Evolutionary conservation across 2,888 invertebrate species (phyloP).

Genomic region (Acronicta aceris): DNA sequence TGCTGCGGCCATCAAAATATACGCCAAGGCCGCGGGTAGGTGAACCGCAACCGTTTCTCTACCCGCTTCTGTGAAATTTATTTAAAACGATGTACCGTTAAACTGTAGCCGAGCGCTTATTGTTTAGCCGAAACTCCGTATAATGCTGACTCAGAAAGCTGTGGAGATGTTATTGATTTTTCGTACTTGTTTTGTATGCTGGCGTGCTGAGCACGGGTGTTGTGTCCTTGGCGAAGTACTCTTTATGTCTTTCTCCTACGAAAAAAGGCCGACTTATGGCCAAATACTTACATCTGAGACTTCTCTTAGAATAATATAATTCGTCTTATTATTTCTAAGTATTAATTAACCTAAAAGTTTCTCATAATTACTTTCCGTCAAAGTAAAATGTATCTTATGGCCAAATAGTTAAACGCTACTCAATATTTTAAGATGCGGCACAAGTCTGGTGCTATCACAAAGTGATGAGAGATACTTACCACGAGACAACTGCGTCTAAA

Average conservation of each 20-base stretch:
- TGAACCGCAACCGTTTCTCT: conserved; percentile 31
- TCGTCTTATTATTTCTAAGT: no score
- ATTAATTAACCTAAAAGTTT: no score
- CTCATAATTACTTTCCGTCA: no score
- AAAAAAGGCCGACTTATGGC: not conserved
- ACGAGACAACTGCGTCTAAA: no score
- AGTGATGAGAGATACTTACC: no score
- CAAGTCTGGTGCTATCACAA: no score
- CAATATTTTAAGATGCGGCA: no score
- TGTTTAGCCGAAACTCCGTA: conserved; percentile 24
- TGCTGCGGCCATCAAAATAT: conserved; percentile 24
- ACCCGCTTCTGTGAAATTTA: conserved; percentile 42
- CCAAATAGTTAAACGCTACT: no score
- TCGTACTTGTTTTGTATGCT: not conserved
- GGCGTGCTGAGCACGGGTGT: not conserved
- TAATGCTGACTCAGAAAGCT: conserved; percentile 20
- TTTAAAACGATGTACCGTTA: conserved; percentile 21
- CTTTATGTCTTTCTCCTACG: not conserved
- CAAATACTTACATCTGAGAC: no score
- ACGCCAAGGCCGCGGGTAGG: conserved; percentile 35
- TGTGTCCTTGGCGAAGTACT: conserved; percentile 1
- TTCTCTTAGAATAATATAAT: no score
- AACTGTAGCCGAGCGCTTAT: conserved; percentile 33
- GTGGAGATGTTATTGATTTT: conserved; percentile 29
- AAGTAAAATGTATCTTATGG: no score